These are phyloP conservation scores for Hemicentrotus pulcherrimus DNA, from an alignment of 35 echinoderm and acorn worm genomes.

Conservation along the genomic window DNA sequence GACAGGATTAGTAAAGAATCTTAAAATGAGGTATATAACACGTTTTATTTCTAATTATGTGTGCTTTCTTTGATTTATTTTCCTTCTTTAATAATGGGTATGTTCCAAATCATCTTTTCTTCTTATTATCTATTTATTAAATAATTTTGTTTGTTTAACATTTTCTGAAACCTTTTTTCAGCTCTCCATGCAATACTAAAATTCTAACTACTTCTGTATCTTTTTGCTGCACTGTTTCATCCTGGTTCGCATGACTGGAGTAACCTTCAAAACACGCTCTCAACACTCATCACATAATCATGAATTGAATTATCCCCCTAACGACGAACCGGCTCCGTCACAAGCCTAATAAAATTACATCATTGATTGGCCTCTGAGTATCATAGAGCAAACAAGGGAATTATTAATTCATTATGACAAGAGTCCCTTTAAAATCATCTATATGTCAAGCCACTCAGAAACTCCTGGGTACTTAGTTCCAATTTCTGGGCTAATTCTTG, in stretches of 20 bases:
- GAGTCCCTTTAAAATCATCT: not conserved
- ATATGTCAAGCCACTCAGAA: not conserved
- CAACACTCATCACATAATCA: not conserved
- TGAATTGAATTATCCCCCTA: not conserved
- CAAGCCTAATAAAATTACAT: not conserved
- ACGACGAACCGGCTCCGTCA: not conserved
- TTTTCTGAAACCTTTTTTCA: no score
- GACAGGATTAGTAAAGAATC: no score
- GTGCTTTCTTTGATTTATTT: no score
- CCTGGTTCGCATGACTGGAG: not conserved
- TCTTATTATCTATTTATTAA: no score
- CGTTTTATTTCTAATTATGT: no score
- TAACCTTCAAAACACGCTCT: not conserved
- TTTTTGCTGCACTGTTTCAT: not conserved
- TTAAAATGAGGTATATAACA: no score
- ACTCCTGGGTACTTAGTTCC: not conserved
- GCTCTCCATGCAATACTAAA: not conserved
- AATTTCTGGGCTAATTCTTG: conserved; percentile 30
- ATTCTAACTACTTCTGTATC: not conserved
- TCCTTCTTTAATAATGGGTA: no score
- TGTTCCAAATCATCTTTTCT: no score
- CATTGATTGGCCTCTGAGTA: conserved; percentile 1
- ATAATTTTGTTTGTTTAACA: no score
- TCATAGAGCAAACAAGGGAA: not conserved
- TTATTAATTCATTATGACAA: not conserved